Base-by-base conservation (phyloP, 2,797 vertebrate genomes). In the Acanthis flammea region DNA sequence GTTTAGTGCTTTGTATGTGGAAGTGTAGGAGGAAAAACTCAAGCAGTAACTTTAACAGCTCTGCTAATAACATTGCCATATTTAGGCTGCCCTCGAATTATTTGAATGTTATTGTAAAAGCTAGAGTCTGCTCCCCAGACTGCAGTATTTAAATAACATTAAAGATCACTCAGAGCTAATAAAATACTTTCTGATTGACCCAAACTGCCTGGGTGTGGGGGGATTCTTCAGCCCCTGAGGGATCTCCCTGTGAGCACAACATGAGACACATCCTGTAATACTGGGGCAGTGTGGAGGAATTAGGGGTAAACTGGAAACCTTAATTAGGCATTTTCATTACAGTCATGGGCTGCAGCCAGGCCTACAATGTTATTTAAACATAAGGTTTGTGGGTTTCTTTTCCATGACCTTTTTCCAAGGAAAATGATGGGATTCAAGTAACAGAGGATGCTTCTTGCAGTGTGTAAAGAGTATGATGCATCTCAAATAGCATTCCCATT, bases 401-500 rank as follows among this genome's bases (percentile, higher is more conserved):
- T 89, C 86, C 58, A 62, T 75, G 81, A 94, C 55, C 42, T 50
- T 77, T 89, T 90, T 94, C 84, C 92, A 91, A 85, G 65, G 65
- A 47, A 96, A 94, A 87, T 86, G 14, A 81, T 93, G 91, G 44
- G 78, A 87, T 85, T 91, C 79, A 80, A 89, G 55, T 33, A 86
- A n/a, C 67, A 86, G 80, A 93, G 63, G 68, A 95, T 94, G 63
- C 37, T 91, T 96, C 93, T 95, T 88, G 84, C 65, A 90, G 54
- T 91, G 44, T 83, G 81, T 88, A 91, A 92, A 72, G 76, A 57
- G 50, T n/a, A 94, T 95, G 94, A 96, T 91, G 84, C 31, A 60
- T 92, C 25, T 72, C 89, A 93, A 91, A 96, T 96, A 83, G 11
- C 79, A 92, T 93, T 95, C 65, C 39, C 44, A 88, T 97, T 93